Evolutionary conservation across 2,113 vertebrate species (phyloP).

Genomic region (Oreocharis arfaki): DNA sequence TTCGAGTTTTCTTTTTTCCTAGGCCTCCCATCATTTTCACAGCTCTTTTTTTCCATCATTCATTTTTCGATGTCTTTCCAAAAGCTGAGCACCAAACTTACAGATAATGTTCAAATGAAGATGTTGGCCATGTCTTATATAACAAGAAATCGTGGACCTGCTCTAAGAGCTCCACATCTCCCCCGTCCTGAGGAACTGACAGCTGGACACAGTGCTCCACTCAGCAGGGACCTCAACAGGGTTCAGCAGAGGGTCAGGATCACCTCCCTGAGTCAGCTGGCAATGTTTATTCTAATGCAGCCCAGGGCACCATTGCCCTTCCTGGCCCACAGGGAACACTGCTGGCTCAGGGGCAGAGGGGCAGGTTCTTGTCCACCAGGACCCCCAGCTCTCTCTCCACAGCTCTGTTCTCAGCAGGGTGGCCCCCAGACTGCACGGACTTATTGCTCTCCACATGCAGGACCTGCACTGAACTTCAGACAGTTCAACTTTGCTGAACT

Average conservation of each 20-base stretch:
- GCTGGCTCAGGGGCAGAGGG: not conserved
- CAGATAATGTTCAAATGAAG: not conserved
- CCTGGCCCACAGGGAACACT: not conserved
- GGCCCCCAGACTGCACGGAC: not conserved
- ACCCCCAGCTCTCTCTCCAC: not conserved
- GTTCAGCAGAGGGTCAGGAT: not conserved
- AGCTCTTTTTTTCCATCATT: not conserved
- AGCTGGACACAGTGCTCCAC: not conserved
- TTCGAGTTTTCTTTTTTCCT: not conserved
- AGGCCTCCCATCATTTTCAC: not conserved
- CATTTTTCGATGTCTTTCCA: not conserved
- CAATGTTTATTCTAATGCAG: not conserved
- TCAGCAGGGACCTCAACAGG: too few species aligned
- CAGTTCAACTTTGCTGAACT: not conserved
- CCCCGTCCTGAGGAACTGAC: not conserved
- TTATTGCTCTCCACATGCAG: fast-evolving
- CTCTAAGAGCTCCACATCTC: not conserved
- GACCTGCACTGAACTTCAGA: not conserved
- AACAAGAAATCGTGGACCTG: not conserved
- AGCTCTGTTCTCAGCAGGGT: not conserved
- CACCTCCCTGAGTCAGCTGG: not conserved
- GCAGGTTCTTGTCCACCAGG: not conserved
- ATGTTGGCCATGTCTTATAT: not conserved
- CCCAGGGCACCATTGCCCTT: too few species aligned
- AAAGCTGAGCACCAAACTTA: not conserved